Evolutionary conservation across 2,888 invertebrate genomes (phyloP).

Genomic region (Heliconius ethilla): DNA sequence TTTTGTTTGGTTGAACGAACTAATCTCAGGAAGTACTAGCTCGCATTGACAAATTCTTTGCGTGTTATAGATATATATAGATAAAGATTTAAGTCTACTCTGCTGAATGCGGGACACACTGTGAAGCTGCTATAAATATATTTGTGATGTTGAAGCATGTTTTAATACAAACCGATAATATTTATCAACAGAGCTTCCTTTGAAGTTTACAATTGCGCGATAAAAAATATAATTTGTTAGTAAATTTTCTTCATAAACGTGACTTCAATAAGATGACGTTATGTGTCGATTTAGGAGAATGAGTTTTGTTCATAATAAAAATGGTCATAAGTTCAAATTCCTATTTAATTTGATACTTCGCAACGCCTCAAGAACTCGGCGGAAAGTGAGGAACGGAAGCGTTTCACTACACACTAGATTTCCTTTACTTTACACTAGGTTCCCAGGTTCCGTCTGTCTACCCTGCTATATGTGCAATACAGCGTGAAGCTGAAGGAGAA

Average conservation of each 20-base stretch:
- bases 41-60: too few relatives aligned
- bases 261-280: not conserved
- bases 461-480: not conserved
- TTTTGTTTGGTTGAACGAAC: too few relatives aligned
- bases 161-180: not conserved
- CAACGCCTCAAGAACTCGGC: too few relatives aligned
- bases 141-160: not conserved
- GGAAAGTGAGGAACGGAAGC: too few relatives aligned
- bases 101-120: not conserved
- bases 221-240: conserved; percentile 12
- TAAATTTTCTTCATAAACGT: not conserved
- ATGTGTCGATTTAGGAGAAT: not conserved
- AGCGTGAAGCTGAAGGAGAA: not conserved
- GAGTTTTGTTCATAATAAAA: not conserved
- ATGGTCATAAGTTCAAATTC: not conserved
- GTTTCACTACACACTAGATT: too few relatives aligned
- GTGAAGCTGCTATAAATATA: not conserved
- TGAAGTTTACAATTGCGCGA: conserved; percentile 3
- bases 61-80: not conserved
- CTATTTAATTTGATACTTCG: too few relatives aligned
- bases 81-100: not conserved
- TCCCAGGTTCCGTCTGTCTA: not conserved
- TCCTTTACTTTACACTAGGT: not conserved
- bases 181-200: conserved; percentile 12
- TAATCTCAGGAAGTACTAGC: too few relatives aligned